Base-by-base conservation (phyloP, 1,140 invertebrate species). In the Drosophila takahashii region DNA sequence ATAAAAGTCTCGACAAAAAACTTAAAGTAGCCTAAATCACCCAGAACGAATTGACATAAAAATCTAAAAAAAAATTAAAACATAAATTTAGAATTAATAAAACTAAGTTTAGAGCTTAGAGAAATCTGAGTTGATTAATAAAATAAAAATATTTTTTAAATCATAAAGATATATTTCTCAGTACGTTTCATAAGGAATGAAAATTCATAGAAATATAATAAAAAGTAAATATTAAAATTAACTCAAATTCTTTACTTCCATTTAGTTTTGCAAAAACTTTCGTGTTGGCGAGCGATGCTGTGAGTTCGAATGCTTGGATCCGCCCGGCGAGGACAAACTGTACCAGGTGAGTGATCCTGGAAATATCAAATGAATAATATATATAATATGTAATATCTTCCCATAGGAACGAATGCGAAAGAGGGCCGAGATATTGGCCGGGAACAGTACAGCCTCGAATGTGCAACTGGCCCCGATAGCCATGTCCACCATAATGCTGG, bases 251-350 rank as follows among this genome's bases (percentile, higher is more conserved):
- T 32, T 8, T 0, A 29, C 2, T 22, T 0, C 36, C 10, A 1
- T 79, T 44, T 93, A 96, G 95, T 96, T 94, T 93, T 96, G 95
- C 92, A 95, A 95, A 90, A 95, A 94, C 85, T 96, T 96, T 83
- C 94, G 95, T 22, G 95, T 96, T 27, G 95, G 95, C 34, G 94
- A 96, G 89, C 93, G 95, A 34, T 96, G 96, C 91, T 96, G 96
- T 87, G 95, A 96, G 75, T 96, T 96, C 81, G 95, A 96, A 81
- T 96, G 96, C 81, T 93, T 96, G 42, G 95, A 96, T 92, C 94
- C 94, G 1, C 94, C 94, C 0, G 95, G 94, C 0, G 94, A 95
- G 72, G 94, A 95, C 81, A 93, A 92, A 16, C 91, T 93, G n/a
- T 94, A 94, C 91, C 92, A 93, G 48, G 94, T 92, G 41, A 65